These are phyloP conservation scores for Ptychochromis oligacanthus DNA, from an alignment of 2,113 vertebrate genomes.

Conservation along the genomic window DNA sequence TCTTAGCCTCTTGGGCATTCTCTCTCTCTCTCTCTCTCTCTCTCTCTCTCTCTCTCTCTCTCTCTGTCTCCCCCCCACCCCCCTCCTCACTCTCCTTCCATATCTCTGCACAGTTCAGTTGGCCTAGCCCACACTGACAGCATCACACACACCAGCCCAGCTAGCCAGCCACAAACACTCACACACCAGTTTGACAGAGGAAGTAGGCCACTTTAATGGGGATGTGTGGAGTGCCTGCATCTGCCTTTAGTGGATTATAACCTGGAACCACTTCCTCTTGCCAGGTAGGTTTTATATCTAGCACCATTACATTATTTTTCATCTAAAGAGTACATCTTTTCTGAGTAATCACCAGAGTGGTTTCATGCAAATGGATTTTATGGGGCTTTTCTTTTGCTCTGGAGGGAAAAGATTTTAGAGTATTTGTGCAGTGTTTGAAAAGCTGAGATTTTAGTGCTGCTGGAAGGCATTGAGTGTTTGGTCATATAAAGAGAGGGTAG, in stretches of 20 bases:
- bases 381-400: slow-evolving; percentile 1
- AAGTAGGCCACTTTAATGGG: slow-evolving; percentile 76
- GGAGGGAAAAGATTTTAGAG: background rate
- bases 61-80: background rate
- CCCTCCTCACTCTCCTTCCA: slow-evolving; percentile 8
- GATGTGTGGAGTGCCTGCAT: slow-evolving; percentile 64
- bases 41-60: slow-evolving; percentile 25
- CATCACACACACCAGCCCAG: slow-evolving; percentile 60
- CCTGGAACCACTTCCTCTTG: slow-evolving; percentile 62
- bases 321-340: background rate
- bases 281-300: slow-evolving; percentile 62
- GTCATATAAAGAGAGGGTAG: slow-evolving; percentile 9
- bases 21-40: slow-evolving; percentile 40
- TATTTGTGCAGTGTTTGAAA: slow-evolving; percentile 15
- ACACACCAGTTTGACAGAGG: slow-evolving; percentile 70
- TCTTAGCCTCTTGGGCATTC: slow-evolving; percentile 71
- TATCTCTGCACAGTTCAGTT: slow-evolving; percentile 59
- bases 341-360: background rate
- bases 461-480: slow-evolving; percentile 50
- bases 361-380: slow-evolving; percentile 21
- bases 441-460: slow-evolving; percentile 36
- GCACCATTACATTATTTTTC: background rate
- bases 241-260: slow-evolving; percentile 70
- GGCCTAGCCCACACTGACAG: slow-evolving; percentile 71
- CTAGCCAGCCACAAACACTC: slow-evolving; percentile 58